Percentiles rank a stretch among this genome's conserved stretches.
Conservation (phyloP, 2,888 invertebrate genomes). For the Synanthedon andrenaeformis region DNA sequence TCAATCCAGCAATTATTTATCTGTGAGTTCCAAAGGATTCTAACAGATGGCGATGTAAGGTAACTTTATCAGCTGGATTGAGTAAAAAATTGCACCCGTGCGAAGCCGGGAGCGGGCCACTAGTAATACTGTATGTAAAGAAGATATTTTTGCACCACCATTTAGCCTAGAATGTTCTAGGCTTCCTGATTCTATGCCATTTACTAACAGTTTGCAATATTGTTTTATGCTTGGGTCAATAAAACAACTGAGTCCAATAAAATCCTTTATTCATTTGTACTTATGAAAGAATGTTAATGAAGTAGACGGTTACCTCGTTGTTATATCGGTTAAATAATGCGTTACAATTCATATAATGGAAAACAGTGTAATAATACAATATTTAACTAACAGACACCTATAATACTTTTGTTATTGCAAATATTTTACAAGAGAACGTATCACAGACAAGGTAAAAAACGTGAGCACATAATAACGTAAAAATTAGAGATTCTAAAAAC, state of each 20-base stretch:
- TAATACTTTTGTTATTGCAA: conserved; percentile 52
- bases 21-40: too few relatives aligned
- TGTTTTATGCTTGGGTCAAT: not conserved
- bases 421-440: conserved; percentile 55
- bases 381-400: conserved; percentile 16
- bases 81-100: too few relatives aligned
- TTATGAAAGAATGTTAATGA: conserved; percentile 44
- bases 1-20: too few relatives aligned
- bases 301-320: conserved; percentile 48
- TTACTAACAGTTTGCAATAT: not conserved
- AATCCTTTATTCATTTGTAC: conserved; percentile 57
- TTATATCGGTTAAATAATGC: conserved; percentile 32
- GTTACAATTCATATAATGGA: conserved; percentile 15
- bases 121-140: too few relatives aligned
- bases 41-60: too few relatives aligned
- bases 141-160: too few relatives aligned
- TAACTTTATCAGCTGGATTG: too few relatives aligned
- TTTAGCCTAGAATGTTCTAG: too few relatives aligned
- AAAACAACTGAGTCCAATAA: conserved; percentile 22
- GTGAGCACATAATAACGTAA: conserved; percentile 24
- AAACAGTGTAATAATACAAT: not conserved
- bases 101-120: too few relatives aligned
- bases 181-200: too few relatives aligned
- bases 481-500: not conserved
- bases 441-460: conserved; percentile 54